Percentiles rank a stretch among this genome's conserved stretches.
phyloP scores from a whole-genome alignment of 2,113 vertebrate genomes.

The Neolamprologus brichardi region DNA sequence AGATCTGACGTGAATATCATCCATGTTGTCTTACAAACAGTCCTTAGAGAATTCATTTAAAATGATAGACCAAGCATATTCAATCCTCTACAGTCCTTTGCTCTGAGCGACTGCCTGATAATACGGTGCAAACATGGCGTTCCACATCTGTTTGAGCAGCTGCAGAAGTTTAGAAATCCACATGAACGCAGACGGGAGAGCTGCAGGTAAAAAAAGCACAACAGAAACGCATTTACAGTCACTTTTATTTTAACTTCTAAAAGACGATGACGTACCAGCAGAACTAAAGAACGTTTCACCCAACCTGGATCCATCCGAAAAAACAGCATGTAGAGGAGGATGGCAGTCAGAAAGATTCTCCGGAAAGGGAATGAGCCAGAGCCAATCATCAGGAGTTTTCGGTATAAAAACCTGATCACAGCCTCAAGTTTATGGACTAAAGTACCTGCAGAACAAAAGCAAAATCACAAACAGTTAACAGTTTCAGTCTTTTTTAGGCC shows the following conservation, averaged over 20 bases:
- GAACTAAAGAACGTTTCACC: neutral
- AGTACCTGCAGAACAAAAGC: slow-evolving; percentile 57
- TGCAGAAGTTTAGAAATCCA: slow-evolving; percentile 71
- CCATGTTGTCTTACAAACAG: neutral
- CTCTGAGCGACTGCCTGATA: slow-evolving; percentile 11
- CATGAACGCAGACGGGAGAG: slow-evolving; percentile 63
- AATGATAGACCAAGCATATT: neutral
- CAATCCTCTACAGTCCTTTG: neutral
- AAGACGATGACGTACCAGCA: neutral
- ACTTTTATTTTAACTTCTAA: neutral
- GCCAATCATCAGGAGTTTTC: slow-evolving; percentile 58
- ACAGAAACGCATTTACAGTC: neutral
- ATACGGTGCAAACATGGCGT: slow-evolving; percentile 56
- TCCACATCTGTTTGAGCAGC: slow-evolving; percentile 68
- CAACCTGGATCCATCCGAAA: slow-evolving; percentile 85
- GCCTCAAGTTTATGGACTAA: slow-evolving; percentile 64
- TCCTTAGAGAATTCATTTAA: neutral
- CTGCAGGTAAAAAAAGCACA: slow-evolving; percentile 30
- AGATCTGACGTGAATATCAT: neutral
- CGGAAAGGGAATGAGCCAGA: slow-evolving; percentile 69
- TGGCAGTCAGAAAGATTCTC: slow-evolving; percentile 71
- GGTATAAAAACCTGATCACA: slow-evolving; percentile 64
- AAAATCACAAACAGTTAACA: neutral
- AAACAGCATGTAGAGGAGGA: slow-evolving; percentile 82
- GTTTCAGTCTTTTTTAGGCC: neutral